Evolutionary conservation across 2,113 vertebrate genomes (phyloP).

Genomic region (Channa argus): DNA sequence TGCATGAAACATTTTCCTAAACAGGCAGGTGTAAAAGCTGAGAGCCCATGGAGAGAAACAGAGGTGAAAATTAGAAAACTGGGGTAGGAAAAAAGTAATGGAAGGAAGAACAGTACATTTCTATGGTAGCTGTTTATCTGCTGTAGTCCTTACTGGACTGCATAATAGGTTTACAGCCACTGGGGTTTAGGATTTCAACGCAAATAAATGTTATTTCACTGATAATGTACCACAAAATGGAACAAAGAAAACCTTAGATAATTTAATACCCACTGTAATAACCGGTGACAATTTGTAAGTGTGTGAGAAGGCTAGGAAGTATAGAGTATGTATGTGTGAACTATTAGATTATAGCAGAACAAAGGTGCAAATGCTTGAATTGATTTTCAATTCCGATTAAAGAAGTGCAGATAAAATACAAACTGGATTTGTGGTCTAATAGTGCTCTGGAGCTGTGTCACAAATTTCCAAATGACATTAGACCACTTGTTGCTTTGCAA

Average conservation of each 20-base stretch:
- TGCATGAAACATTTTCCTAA: not conserved
- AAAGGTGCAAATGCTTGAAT: conserved; percentile 20
- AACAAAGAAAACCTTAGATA: conserved; percentile 39
- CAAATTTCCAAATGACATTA: not conserved
- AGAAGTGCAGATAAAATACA: conserved; percentile 19
- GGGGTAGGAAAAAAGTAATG: not conserved
- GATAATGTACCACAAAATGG: conserved; percentile 48
- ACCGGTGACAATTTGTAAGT: conserved; percentile 25
- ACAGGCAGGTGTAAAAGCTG: not conserved
- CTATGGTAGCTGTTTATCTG: conserved; percentile 5
- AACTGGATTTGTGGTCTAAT: conserved; percentile 32
- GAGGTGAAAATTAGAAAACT: not conserved
- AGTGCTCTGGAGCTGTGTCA: not conserved
- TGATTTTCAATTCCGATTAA: conserved; percentile 30
- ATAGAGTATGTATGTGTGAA: conserved; percentile 8
- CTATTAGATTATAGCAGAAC: conserved; percentile 22
- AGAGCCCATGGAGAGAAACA: not conserved
- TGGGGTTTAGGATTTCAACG: conserved; percentile 7
- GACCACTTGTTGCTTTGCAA: conserved; percentile 7
- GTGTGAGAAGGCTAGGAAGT: not conserved
- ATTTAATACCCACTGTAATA: conserved; percentile 41
- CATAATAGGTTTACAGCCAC: conserved; percentile 34
- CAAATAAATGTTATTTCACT: conserved; percentile 36
- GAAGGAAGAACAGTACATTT: conserved; percentile 10
- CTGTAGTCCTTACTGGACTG: conserved; percentile 2